Percentiles rank a stretch among this genome's conserved stretches.
Evolutionary conservation across 2,888 invertebrate species (phyloP).

Genomic region (Polyommatus icarus): DNA sequence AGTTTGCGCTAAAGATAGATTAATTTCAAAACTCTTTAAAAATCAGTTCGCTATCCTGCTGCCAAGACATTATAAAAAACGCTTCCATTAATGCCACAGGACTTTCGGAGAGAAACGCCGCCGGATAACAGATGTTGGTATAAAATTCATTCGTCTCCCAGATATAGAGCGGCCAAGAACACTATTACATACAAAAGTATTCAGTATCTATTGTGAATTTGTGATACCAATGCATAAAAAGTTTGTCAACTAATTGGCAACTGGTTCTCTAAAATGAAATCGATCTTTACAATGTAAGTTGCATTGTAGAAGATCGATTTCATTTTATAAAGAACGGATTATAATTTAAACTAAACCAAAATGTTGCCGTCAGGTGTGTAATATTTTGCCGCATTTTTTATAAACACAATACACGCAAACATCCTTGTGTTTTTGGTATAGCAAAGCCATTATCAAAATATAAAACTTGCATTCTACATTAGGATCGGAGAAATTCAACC

Average conservation of each 20-base stretch:
- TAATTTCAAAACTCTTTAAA: background rate
- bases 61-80: background rate
- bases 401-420: too few relatives aligned
- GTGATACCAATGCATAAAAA: background rate
- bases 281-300: background rate
- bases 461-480: too few relatives aligned
- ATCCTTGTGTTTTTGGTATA: too few relatives aligned
- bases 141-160: slow-evolving; percentile 52
- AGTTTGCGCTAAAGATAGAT: background rate
- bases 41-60: background rate
- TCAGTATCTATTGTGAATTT: background rate
- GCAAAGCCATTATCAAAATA: too few relatives aligned
- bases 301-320: background rate
- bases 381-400: too few relatives aligned
- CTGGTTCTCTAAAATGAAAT: too few relatives aligned
- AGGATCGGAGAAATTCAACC: too few relatives aligned
- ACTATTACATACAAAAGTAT: background rate
- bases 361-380: too few relatives aligned
- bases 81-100: background rate
- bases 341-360: too few relatives aligned
- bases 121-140: slow-evolving; percentile 63
- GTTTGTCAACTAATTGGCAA: background rate
- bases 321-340: too few relatives aligned
- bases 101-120: slow-evolving; percentile 47
- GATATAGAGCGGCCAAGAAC: slow-evolving; percentile 33